Percentiles rank a stretch among this genome's conserved stretches.
Evolutionary conservation across 2,888 invertebrate species (phyloP).

Genomic region (Drosophila atripex): DNA sequence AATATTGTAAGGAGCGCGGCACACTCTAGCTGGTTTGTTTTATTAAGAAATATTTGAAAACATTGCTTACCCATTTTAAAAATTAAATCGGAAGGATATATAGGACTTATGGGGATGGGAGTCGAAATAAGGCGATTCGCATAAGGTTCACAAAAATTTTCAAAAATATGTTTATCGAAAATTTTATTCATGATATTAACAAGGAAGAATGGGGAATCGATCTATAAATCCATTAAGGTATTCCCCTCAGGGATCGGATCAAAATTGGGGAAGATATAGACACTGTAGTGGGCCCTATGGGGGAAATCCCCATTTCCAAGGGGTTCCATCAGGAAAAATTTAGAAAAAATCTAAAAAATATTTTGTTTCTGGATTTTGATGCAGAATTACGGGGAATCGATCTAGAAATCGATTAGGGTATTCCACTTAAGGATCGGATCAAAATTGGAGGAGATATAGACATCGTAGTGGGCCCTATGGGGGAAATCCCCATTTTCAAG

Average conservation of each 20-base stretch:
- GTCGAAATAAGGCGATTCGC: too few species aligned
- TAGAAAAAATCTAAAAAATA: background rate
- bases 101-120: background rate
- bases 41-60: background rate
- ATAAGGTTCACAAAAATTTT: background rate
- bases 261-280: background rate
- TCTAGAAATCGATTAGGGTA: too few species aligned
- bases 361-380: background rate
- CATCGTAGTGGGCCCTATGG: too few species aligned
- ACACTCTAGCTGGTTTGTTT: too few species aligned
- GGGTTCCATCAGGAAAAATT: background rate
- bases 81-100: background rate
- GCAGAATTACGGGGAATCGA: too few species aligned
- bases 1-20: background rate
- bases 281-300: too few species aligned
- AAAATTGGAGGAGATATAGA: too few species aligned
- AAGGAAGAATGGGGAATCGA: background rate
- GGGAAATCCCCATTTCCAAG: background rate
- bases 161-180: background rate
- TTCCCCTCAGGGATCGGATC: background rate
- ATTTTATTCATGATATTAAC: background rate
- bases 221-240: background rate
- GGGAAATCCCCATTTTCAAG: too few species aligned
- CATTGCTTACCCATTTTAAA: background rate
- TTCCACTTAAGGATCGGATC: too few species aligned